Conservation (phyloP, 2,888 invertebrate genomes). For the Ceratothoa steindachneri region DNA sequence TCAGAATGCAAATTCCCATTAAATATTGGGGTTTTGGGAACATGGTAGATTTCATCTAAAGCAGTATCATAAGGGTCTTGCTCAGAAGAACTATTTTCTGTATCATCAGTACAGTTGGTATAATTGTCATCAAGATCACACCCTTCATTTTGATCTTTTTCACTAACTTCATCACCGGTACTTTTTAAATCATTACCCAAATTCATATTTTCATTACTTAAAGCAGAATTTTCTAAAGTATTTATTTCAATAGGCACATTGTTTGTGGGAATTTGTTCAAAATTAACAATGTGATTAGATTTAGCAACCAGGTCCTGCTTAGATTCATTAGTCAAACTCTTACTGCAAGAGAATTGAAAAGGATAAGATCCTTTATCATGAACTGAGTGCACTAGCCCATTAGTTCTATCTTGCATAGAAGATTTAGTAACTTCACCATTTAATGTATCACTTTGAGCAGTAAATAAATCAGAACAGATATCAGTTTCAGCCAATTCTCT, state of each 20-base stretch:
- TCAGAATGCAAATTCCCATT: constrained; percentile 30
- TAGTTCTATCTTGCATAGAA: background rate
- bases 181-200: background rate
- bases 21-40: constrained; percentile 30
- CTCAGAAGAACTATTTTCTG: background rate
- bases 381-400: background rate
- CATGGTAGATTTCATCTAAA: constrained; percentile 36
- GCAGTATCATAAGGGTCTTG: constrained; percentile 17
- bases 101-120: background rate
- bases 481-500: constrained; percentile 8
- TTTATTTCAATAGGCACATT: background rate
- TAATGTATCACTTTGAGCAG: background rate
- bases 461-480: background rate
- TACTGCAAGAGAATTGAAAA: background rate
- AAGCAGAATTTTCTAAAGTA: background rate
- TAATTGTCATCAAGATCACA: background rate
- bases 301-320: background rate
- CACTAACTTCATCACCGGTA: background rate
- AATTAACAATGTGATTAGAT: background rate
- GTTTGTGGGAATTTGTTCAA: background rate
- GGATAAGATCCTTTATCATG: background rate
- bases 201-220: constrained; percentile 12
- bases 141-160: background rate
- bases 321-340: background rate
- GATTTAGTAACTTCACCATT: background rate